These are phyloP conservation scores for Campaea margaritaria DNA, from an alignment of 2,888 invertebrate genomes.

Conservation along the genomic window DNA sequence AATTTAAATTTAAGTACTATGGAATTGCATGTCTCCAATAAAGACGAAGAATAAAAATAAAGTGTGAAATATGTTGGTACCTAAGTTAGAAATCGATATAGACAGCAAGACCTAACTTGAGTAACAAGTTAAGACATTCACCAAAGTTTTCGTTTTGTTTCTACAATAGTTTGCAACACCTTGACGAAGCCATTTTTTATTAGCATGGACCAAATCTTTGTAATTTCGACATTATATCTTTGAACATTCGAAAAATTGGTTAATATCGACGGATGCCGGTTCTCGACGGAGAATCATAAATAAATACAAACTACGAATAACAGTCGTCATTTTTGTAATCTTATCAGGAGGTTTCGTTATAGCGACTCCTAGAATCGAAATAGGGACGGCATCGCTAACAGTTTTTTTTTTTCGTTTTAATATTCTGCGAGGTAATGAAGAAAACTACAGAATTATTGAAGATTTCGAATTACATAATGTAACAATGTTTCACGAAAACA, in stretches of 20 bases:
- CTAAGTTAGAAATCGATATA: slow-evolving; percentile 4
- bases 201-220: slow-evolving; percentile 17
- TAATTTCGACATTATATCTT: slow-evolving; percentile 16
- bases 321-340: too few relatives aligned
- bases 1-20: too few relatives aligned
- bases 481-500: too few relatives aligned
- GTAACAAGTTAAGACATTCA: slow-evolving; percentile 18
- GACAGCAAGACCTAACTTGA: slow-evolving; percentile 8
- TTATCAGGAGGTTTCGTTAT: too few relatives aligned
- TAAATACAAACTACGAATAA: too few relatives aligned
- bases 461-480: too few relatives aligned
- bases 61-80: neutral
- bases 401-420: too few relatives aligned
- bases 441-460: too few relatives aligned
- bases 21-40: neutral
- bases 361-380: too few relatives aligned
- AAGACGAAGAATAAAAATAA: neutral
- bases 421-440: too few relatives aligned
- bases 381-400: too few relatives aligned
- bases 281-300: too few relatives aligned
- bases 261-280: neutral
- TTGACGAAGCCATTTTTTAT: slow-evolving; percentile 22
- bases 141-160: slow-evolving; percentile 6
- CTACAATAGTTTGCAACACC: slow-evolving; percentile 16
- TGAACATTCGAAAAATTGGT: slow-evolving; percentile 1